Evolutionary conservation across 2,797 vertebrate genomes (phyloP).

Genomic region (Poecilia gillii): DNA sequence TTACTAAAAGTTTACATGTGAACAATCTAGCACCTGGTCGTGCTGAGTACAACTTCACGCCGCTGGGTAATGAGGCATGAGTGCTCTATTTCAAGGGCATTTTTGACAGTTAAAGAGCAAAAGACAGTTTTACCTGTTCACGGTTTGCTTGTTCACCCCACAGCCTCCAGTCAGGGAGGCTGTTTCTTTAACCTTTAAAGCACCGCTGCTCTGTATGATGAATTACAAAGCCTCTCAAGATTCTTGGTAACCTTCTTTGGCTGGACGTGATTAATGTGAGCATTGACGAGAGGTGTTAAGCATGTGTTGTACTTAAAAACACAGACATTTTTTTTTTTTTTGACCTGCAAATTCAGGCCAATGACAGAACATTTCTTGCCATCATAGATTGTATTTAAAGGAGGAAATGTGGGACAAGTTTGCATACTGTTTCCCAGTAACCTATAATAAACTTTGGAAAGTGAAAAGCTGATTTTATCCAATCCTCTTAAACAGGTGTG

Average conservation of each 20-base stretch:
- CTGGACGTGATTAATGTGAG: conserved; percentile 65
- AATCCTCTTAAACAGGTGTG: too few species aligned
- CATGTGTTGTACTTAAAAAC: conserved; percentile 45
- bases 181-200: conserved; percentile 69
- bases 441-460: neutral
- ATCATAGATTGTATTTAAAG: neutral
- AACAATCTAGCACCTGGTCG: conserved; percentile 33
- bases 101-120: conserved; percentile 49
- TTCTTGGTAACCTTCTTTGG: conserved; percentile 48
- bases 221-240: conserved; percentile 52
- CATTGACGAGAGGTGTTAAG: conserved; percentile 46
- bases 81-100: conserved; percentile 64
- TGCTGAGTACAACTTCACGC: conserved; percentile 45
- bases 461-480: neutral
- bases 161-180: conserved; percentile 31
- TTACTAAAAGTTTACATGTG: conserved; percentile 47
- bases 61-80: conserved; percentile 50
- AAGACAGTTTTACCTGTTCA: conserved; percentile 39
- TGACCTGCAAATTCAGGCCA: conserved; percentile 24
- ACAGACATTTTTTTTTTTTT: conserved; percentile 19
- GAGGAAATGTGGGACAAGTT: neutral
- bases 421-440: neutral
- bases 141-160: conserved; percentile 39
- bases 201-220: conserved; percentile 49
- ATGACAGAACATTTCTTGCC: neutral